phyloP scores from a whole-genome alignment of 1,140 invertebrate genomes.

The Gonatopus flavifemur region DNA sequence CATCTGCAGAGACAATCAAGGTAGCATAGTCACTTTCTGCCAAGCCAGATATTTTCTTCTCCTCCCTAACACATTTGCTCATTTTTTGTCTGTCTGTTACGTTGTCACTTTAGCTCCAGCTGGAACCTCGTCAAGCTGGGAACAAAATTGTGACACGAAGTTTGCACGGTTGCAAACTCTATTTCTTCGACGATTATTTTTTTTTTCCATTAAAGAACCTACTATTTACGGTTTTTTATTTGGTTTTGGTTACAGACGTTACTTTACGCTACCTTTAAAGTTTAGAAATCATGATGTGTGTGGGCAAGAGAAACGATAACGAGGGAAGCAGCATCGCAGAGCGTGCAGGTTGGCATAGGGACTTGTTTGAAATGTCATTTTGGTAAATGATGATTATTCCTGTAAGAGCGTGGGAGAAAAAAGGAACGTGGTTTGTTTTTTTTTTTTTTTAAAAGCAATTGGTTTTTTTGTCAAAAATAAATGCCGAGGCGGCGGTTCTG shows the following conservation, averaged over 20 bases:
- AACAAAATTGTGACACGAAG: too few species aligned
- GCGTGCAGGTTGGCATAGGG: too few species aligned
- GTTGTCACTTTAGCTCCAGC: too few species aligned
- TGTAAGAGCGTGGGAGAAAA: too few species aligned
- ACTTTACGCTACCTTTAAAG: slow-evolving; percentile 1
- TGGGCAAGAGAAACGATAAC: slow-evolving; percentile 32
- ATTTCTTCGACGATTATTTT: slow-evolving; percentile 24
- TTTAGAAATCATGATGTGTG: slow-evolving; percentile 6
- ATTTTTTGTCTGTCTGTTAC: too few species aligned
- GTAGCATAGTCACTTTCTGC: slow-evolving; percentile 55
- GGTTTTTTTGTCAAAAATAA: too few species aligned
- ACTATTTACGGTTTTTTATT: slow-evolving; percentile 14
- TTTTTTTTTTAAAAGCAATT: too few species aligned
- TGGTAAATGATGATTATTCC: too few species aligned
- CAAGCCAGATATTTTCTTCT: slow-evolving; percentile 37
- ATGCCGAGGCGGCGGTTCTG: slow-evolving; percentile 5
- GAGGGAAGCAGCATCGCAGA: slow-evolving; percentile 23
- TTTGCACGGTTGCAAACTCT: slow-evolving; percentile 17
- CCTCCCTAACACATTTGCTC: slow-evolving; percentile 32
- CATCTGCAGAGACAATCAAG: slow-evolving; percentile 62
- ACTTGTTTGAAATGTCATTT: too few species aligned
- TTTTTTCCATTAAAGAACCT: slow-evolving; percentile 18
- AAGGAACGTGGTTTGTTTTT: too few species aligned
- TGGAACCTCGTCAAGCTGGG: too few species aligned
- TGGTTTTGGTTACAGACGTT: slow-evolving; percentile 8